Percentiles rank a stretch among this genome's conserved stretches.
These are phyloP conservation scores for Sceloporus undulatus DNA, from an alignment of 2,113 vertebrate species.

Conservation along the genomic window DNA sequence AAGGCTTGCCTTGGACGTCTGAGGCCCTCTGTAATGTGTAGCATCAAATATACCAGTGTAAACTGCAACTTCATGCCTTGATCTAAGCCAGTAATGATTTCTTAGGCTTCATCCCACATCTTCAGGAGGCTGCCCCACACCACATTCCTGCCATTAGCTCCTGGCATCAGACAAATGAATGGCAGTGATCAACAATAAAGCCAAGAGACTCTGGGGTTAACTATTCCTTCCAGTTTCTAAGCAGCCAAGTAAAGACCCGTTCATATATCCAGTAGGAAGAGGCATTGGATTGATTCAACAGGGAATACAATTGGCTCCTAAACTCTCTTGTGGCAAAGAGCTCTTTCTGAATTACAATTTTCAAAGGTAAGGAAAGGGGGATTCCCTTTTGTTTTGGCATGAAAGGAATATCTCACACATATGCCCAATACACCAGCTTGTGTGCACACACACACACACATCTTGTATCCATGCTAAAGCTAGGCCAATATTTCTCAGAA, in stretches of 20 bases:
- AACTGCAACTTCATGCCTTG: conserved; percentile 12
- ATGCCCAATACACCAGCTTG: background rate
- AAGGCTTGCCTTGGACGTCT: conserved; percentile 34
- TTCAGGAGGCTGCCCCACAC: conserved; percentile 26
- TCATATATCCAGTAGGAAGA: background rate
- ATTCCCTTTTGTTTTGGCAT: background rate
- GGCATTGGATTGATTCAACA: background rate
- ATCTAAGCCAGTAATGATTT: conserved; percentile 44
- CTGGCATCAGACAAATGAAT: conserved; percentile 20
- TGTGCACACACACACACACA: background rate
- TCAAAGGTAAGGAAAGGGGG: background rate
- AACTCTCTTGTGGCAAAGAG: background rate
- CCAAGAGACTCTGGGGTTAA: background rate
- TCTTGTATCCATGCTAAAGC: background rate
- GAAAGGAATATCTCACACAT: background rate
- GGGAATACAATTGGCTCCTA: background rate
- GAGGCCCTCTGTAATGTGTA: background rate
- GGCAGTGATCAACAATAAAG: conserved; percentile 15
- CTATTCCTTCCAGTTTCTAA: accelerated
- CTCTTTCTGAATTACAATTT: background rate
- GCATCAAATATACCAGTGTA: conserved; percentile 16
- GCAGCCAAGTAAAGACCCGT: conserved; percentile 16
- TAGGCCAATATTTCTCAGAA: background rate
- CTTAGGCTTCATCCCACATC: conserved; percentile 37
- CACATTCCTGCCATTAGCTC: conserved; percentile 41